These are phyloP conservation scores for Ecdyonurus torrentis DNA, from an alignment of 2,888 invertebrate species.

Conservation along the genomic window DNA sequence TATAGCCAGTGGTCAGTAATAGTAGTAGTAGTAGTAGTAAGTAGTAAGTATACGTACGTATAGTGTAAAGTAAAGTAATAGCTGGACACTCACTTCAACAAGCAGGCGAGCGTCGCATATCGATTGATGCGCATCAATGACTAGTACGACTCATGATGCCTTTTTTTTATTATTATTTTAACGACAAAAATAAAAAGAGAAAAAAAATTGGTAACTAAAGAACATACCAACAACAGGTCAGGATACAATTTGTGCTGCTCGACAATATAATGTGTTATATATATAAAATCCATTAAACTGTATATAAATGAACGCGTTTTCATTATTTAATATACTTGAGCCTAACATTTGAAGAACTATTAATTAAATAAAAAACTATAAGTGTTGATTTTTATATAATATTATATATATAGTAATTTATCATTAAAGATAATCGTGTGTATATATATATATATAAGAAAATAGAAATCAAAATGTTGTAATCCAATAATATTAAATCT, in stretches of 20 bases:
- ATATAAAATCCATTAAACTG: background rate
- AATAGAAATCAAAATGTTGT: no score
- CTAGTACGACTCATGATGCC: background rate
- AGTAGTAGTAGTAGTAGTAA: no score
- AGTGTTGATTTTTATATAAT: no score
- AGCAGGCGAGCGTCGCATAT: background rate
- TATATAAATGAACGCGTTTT: background rate
- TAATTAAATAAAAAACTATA: background rate
- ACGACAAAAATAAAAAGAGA: background rate
- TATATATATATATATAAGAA: no score
- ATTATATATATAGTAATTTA: no score
- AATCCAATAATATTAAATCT: no score
- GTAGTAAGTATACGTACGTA: no score
- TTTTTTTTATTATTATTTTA: background rate
- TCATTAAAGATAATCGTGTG: no score
- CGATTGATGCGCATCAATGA: background rate
- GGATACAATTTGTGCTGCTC: background rate
- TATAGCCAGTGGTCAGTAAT: no score
- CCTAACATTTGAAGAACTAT: background rate
- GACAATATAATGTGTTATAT: background rate
- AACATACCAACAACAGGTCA: background rate
- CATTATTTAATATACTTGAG: background rate
- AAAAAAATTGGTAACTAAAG: background rate
- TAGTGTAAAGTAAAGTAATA: no score
- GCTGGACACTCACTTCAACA: no score